These are phyloP conservation scores for Lepus timidus DNA, from an alignment of 2,113 vertebrate genomes.

Conservation along the genomic window DNA sequence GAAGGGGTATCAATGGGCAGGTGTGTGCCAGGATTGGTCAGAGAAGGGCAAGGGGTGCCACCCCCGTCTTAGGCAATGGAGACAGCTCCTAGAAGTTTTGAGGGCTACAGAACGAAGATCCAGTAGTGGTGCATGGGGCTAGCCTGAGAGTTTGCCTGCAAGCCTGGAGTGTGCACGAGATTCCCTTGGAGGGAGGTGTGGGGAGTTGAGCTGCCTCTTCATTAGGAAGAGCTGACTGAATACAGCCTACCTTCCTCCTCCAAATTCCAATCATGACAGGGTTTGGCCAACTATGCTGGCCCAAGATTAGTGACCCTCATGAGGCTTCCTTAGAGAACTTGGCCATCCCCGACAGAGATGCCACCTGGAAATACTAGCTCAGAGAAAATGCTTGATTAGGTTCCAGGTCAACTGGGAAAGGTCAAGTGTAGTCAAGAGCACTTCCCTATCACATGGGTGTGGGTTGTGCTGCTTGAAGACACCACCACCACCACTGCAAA, in stretches of 20 bases:
- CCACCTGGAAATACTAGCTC: not conserved
- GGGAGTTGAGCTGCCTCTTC: not conserved
- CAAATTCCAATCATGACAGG: not conserved
- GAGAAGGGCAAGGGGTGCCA: not conserved
- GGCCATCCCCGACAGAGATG: not conserved
- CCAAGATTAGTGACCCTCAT: not conserved
- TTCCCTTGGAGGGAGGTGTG: not conserved
- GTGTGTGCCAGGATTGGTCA: not conserved
- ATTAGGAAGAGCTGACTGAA: not conserved
- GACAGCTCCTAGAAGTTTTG: not conserved
- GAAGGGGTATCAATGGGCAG: not conserved
- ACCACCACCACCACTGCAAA: too few species aligned
- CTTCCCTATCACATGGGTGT: not conserved
- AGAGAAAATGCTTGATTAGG: slow-evolving; percentile 9
- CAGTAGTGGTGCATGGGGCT: not conserved
- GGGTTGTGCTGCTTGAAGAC: not conserved
- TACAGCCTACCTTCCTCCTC: not conserved
- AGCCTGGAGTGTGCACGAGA: not conserved
- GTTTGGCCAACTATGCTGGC: not conserved
- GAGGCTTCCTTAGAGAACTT: not conserved
- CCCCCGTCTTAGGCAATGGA: not conserved
- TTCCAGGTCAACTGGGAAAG: not conserved
- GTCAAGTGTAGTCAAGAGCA: not conserved
- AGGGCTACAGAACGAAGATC: not conserved
- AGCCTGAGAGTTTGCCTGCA: not conserved